Conservation (phyloP, 2,113 vertebrate species). For the Neofelis nebulosa region DNA sequence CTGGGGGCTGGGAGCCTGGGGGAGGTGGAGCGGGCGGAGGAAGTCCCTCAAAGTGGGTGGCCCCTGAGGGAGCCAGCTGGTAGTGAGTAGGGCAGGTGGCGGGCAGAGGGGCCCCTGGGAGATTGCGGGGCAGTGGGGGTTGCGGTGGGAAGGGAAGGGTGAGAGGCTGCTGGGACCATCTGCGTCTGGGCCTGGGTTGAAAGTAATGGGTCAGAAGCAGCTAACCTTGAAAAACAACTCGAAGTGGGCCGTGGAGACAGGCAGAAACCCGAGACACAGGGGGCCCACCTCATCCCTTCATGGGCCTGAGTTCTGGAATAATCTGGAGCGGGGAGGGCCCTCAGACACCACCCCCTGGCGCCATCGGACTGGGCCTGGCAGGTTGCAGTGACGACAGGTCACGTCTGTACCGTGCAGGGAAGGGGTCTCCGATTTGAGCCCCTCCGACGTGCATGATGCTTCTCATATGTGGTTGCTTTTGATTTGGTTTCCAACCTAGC, state of each 20-base stretch:
- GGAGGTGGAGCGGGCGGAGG: neutral
- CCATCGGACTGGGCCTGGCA: neutral
- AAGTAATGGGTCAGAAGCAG: neutral
- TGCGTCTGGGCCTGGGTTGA: neutral
- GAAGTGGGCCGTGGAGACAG: neutral
- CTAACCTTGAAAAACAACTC: neutral
- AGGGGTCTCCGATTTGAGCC: neutral
- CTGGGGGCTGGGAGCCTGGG: neutral
- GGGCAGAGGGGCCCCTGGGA: neutral
- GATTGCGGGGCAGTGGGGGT: too few species aligned
- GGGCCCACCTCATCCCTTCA: neutral
- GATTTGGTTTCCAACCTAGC: neutral
- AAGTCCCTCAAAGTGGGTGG: neutral
- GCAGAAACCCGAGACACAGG: too few species aligned
- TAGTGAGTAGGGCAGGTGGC: neutral
- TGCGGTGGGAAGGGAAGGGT: neutral
- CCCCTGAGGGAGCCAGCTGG: neutral
- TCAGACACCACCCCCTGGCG: rapidly evolving
- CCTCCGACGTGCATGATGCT: rapidly evolving
- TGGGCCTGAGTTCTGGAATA: neutral
- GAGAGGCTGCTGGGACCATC: neutral
- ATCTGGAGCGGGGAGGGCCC: neutral
- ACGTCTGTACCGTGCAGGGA: rapidly evolving
- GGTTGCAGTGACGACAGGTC: neutral
- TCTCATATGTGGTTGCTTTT: rapidly evolving